Evolutionary conservation across 2,888 invertebrate genomes (phyloP).

Genomic region (Matsumyia berberina): DNA sequence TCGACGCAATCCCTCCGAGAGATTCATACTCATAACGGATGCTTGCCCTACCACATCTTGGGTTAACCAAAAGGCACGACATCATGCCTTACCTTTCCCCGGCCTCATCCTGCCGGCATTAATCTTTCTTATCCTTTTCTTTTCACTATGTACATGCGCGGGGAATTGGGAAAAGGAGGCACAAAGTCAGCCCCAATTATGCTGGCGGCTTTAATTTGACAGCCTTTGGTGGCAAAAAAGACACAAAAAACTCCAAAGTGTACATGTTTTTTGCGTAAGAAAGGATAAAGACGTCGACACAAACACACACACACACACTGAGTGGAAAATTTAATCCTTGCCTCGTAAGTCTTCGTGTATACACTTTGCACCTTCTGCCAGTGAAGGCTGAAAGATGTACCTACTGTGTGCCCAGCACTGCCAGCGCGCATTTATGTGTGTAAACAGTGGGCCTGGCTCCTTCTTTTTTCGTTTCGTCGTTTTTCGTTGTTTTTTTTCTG

Average conservation of each 20-base stretch:
- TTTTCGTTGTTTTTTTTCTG: constrained; percentile 32
- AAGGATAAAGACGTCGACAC: constrained; percentile 19
- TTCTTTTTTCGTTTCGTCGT: neutral
- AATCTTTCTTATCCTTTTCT: constrained; percentile 38
- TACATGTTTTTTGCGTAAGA: constrained; percentile 2
- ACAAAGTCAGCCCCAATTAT: constrained; percentile 30
- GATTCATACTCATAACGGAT: neutral
- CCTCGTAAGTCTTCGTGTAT: constrained; percentile 8
- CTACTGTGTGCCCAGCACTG: neutral
- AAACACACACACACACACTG: neutral
- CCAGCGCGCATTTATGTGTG: constrained; percentile 6
- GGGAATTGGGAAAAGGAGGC: constrained; percentile 2
- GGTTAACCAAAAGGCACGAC: constrained; percentile 16
- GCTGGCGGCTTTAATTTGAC: constrained; percentile 35
- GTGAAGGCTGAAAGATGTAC: constrained; percentile 22
- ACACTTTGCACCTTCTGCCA: constrained; percentile 5
- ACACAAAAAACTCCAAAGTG: neutral
- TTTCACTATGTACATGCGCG: constrained; percentile 1
- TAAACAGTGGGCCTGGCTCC: constrained; percentile 25
- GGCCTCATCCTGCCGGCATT: constrained; percentile 17
- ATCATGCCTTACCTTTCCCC: neutral
- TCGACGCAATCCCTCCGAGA: constrained; percentile 8
- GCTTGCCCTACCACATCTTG: neutral
- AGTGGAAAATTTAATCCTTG: constrained; percentile 18
- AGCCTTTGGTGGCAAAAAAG: neutral